Conservation (phyloP, 2,888 invertebrate species). For the Lomographa bimaculata region DNA sequence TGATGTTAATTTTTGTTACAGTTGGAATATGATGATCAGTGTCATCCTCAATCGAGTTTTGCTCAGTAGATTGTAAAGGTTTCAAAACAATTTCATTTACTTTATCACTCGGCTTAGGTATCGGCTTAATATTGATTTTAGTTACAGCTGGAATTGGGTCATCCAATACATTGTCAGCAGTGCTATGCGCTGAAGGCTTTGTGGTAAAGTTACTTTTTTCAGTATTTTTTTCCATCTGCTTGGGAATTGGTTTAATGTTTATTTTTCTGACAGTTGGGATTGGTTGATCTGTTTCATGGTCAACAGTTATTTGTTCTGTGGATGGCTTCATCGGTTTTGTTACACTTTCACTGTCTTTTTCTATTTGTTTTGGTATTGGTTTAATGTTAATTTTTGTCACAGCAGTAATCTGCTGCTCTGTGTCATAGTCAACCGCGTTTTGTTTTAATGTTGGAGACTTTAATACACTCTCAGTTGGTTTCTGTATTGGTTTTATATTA, state of each 20-base stretch:
- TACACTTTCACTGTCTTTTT: conserved; percentile 48
- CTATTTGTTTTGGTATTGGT: conserved; percentile 62
- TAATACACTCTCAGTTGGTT: conserved; percentile 45
- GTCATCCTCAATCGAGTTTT: conserved; percentile 24
- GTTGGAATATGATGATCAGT: conserved; percentile 47
- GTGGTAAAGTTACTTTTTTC: background rate
- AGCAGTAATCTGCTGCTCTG: conserved; percentile 49
- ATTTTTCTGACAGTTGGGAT: conserved; percentile 59
- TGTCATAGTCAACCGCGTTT: too few relatives aligned
- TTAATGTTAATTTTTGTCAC: conserved; percentile 67
- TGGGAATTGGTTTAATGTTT: conserved; percentile 73
- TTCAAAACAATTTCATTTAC: conserved; percentile 41
- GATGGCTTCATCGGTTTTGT: conserved; percentile 1
- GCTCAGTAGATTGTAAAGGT: background rate
- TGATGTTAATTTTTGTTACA: conserved; percentile 65
- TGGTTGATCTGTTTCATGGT: conserved; percentile 39
- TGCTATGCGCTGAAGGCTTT: too few relatives aligned
- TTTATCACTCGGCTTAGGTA: conserved; percentile 56
- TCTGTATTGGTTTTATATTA: conserved; percentile 72
- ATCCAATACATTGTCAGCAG: too few relatives aligned
- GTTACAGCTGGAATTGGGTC: conserved; percentile 51
- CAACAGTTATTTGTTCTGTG: conserved; percentile 2
- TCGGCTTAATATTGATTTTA: conserved; percentile 70
- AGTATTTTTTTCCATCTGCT: conserved; percentile 43
- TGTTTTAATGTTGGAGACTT: background rate